Evolutionary conservation across 2,888 invertebrate genomes (phyloP).

Genomic region (Acleris emargana): DNA sequence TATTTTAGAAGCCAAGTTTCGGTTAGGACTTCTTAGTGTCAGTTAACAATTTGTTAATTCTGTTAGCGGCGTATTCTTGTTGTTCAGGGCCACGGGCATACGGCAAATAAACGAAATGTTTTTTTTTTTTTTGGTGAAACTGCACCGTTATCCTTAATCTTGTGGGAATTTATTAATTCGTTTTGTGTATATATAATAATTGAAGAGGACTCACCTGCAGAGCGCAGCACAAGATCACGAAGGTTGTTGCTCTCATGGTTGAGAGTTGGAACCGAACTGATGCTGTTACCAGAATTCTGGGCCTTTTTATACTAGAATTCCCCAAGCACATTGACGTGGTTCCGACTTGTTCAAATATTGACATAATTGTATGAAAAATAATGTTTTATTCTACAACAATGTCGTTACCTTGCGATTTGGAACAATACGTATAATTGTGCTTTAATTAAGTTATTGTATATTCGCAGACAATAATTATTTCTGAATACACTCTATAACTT

Average conservation of each 20-base stretch:
- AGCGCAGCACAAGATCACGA: constrained; percentile 77
- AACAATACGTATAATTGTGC: constrained; percentile 64
- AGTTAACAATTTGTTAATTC: too few species aligned
- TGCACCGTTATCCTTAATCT: too few species aligned
- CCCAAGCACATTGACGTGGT: constrained; percentile 43
- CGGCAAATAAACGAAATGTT: constrained; percentile 4
- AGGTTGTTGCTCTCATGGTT: constrained; percentile 74
- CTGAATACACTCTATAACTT: too few species aligned
- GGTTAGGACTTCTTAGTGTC: too few species aligned
- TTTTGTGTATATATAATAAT: constrained; percentile 1
- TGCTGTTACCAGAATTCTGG: constrained; percentile 44
- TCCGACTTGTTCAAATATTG: constrained; percentile 54
- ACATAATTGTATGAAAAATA: constrained; percentile 49
- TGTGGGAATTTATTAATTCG: too few species aligned
- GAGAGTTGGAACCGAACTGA: constrained; percentile 78
- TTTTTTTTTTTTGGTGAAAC: too few species aligned
- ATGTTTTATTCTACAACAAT: constrained; percentile 55
- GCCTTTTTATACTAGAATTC: constrained; percentile 65
- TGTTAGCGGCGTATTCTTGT: too few species aligned
- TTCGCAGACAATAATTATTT: neutral
- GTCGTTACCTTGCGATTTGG: constrained; percentile 47
- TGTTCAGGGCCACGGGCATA: neutral
- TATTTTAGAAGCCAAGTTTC: too few species aligned
- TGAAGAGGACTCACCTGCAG: constrained; percentile 67
- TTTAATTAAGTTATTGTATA: constrained; percentile 56